Evolutionary conservation across 2,797 vertebrate genomes (phyloP), one percentile per base, ranked within the genome.

Genomic region (Trematomus bernacchii): DNA sequence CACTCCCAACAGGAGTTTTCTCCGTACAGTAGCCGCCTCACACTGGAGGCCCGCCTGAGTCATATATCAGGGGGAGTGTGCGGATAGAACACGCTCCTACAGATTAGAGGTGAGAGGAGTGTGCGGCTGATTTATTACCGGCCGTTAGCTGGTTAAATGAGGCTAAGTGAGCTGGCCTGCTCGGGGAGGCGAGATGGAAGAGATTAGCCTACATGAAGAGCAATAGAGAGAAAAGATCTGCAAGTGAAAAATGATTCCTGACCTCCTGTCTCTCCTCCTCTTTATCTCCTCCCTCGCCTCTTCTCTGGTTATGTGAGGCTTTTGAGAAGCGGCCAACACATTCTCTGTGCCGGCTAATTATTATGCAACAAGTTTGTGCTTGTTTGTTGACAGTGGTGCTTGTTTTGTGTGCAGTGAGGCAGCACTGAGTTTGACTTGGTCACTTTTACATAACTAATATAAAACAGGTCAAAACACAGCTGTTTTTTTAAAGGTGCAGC

Each of bases 91-190:
- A 30, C 76, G 60, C 85, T 76, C 54, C 15, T 66, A 70, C 76
- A 85, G 87, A 84, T 87, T 80, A 89, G 84, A 87, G 69, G 76
- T 53, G 62, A 78, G 64, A 74, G 73, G 84, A 80, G 88, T 71
- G 84, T 85, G 77, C 59, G 21, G 71, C 84, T 90, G 91, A 93
- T 92, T 90, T 90, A 93, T 93, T 81, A 80, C 83, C 14, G 59
- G 69, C 81, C 52, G 62, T 91, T 87, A 84, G 75, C 80, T 89
- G 89, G 85, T 89, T 91, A 93, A 92, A 93, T 77, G 85, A 90
- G 87, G 90, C 87, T 84, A 91, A 91, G 89, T 91, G 86, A 87
- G 85, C 48, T 2, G 84, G 83, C 80, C 72, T 69, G 79, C 75
- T 72, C 69, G 44, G 73, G 83, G 85, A 91, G 83, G 88, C 73